Percentiles rank a stretch among this genome's conserved stretches.
These are phyloP conservation scores for Leucopsar rothschildi DNA, from an alignment of 2,113 vertebrate species.

Conservation along the genomic window DNA sequence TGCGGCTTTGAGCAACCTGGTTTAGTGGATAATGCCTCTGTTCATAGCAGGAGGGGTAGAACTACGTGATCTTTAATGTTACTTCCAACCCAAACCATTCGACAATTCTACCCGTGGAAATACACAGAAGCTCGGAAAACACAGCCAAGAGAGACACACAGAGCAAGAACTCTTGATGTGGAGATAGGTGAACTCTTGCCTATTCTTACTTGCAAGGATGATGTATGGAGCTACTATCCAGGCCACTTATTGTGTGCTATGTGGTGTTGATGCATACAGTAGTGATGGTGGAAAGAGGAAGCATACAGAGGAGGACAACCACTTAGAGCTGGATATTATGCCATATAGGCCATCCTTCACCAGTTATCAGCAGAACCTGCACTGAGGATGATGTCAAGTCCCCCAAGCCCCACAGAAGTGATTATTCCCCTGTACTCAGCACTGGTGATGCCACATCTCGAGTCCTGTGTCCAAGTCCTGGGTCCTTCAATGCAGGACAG, in stretches of 20 bases:
- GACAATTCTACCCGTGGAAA: neutral
- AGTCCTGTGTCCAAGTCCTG: too few relatives aligned
- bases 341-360: fast-evolving
- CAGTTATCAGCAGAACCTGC: neutral
- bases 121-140: neutral
- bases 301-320: fast-evolving
- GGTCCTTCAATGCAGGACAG: neutral
- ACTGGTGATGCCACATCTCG: fast-evolving
- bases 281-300: fast-evolving
- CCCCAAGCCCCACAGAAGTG: neutral
- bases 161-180: neutral
- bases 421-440: neutral
- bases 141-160: fast-evolving
- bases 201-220: neutral
- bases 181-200: neutral
- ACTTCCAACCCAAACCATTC: neutral
- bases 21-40: neutral
- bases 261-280: neutral
- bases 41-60: neutral
- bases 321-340: fast-evolving
- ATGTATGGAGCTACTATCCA: fast-evolving
- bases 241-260: neutral
- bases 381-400: fast-evolving
- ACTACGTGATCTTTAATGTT: neutral
- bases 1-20: neutral